Conservation (phyloP, 2,797 vertebrate species). For the Aphelocoma californica region DNA sequence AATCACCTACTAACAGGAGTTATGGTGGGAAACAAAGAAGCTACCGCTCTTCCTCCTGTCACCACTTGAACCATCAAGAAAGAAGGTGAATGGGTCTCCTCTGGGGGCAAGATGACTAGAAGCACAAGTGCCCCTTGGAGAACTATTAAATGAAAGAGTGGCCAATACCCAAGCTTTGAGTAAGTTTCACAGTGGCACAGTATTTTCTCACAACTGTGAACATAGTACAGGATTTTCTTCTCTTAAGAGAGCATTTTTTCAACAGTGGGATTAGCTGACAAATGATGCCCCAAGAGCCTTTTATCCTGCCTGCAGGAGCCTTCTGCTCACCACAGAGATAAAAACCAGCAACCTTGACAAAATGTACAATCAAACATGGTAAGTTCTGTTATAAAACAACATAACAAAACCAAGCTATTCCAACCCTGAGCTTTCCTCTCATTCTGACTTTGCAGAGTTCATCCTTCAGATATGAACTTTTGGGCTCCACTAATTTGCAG, state of each 20-base stretch:
- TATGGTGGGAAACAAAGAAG: not conserved
- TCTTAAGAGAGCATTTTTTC: not conserved
- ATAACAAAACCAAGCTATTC: not conserved
- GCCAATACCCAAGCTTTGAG: not conserved
- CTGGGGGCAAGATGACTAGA: not conserved
- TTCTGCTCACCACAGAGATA: not conserved
- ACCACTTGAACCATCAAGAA: not conserved
- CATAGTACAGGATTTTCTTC: not conserved
- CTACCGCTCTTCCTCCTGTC: not conserved
- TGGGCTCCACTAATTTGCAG: rapidly evolving
- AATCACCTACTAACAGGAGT: not conserved
- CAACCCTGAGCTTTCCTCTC: not conserved
- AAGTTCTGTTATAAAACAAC: not conserved
- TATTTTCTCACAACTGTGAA: not conserved
- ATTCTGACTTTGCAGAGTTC: not conserved
- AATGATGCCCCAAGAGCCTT: not conserved
- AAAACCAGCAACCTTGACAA: not conserved
- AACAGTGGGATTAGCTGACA: not conserved
- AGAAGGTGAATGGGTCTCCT: not conserved
- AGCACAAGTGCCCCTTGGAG: not conserved
- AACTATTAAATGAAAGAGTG: not conserved
- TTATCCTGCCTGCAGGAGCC: not conserved
- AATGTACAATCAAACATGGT: not conserved
- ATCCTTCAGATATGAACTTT: not conserved
- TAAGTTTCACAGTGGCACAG: not conserved